Evolutionary conservation across 2,797 vertebrate species (phyloP), one percentile per base, ranked within the genome.

Genomic region (Arrhamphus sclerolepis): DNA sequence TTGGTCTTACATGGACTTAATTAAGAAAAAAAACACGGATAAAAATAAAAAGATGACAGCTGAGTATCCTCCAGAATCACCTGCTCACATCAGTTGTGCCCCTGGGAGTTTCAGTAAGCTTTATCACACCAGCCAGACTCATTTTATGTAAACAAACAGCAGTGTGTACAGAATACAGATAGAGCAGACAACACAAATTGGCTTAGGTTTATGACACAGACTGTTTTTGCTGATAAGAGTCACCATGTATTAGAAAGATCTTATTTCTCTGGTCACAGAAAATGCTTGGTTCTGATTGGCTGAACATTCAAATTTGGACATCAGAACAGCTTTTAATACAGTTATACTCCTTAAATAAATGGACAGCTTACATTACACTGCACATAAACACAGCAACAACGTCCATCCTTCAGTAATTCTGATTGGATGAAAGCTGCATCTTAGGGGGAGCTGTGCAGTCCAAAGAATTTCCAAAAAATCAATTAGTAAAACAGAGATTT

Each of bases 51-150:
- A 62, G 34, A 3, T 57, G 8, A 48, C 19, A 43, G 19, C 62
- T 72, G 28, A 31, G 13, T 26, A 60, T 56, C 31, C 21, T 67
- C 22, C 40, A 73, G 44, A 65, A 65, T 70, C 62, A 57, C 46
- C 19, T 28, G 0, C 46, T 31, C 55, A 41, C n/a, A 4, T 39
- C 22, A 49, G 39, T 42, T 5, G 42, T 6, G 57, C 52, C 75
- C 58, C 53, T 48, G 41, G 72, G 67, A 77, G 31, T 22, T 42
- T 58, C 51, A 44, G 43, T 24, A 10, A 40, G 59, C 66, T 69
- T 83, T 79, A 85, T 84, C 81, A 47, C 66, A 38, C 50, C 62
- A 51, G 66, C 72, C 80, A 84, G 66, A 69, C 65, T 66, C 61
- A 7, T 50, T 70, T 75, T 42, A 54, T 71, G 75, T 69, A 77